phyloP scores from a whole-genome alignment of 2,797 vertebrate species.

The Microctenopoma lineatum region DNA sequence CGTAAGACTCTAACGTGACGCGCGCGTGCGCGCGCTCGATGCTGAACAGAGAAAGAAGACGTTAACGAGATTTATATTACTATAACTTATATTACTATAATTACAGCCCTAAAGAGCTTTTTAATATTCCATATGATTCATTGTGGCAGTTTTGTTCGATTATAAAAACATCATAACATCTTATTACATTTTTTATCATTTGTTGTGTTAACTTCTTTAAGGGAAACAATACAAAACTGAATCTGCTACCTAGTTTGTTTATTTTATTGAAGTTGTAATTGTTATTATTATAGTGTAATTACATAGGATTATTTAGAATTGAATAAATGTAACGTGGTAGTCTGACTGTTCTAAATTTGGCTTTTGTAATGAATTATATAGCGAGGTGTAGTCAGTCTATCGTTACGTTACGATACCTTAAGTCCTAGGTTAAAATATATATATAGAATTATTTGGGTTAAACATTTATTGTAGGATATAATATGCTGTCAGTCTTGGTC shows the following conservation, averaged over 20 bases:
- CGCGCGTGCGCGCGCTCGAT: slow-evolving; percentile 78
- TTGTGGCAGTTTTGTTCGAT: background rate
- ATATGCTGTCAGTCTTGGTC: too few relatives aligned
- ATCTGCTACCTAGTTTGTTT: background rate
- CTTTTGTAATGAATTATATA: background rate
- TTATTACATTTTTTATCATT: background rate
- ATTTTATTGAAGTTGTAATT: background rate
- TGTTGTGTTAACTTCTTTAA: background rate
- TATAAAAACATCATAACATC: background rate
- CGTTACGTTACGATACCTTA: too few relatives aligned
- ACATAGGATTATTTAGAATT: too few relatives aligned
- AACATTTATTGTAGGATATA: too few relatives aligned
- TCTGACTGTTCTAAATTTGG: background rate
- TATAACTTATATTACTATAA: background rate
- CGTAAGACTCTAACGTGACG: slow-evolving; percentile 70
- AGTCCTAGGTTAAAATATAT: too few relatives aligned
- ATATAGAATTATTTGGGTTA: too few relatives aligned
- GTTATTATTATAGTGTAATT: too few relatives aligned
- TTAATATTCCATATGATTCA: too few relatives aligned
- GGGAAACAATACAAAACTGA: background rate
- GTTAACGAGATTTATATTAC: too few relatives aligned
- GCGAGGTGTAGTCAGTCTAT: too few relatives aligned
- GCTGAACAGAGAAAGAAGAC: background rate
- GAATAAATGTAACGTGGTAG: too few relatives aligned
- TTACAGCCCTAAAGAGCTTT: background rate